Evolutionary conservation across 2,113 vertebrate genomes (phyloP).

Genomic region (Etia nguti): DNA sequence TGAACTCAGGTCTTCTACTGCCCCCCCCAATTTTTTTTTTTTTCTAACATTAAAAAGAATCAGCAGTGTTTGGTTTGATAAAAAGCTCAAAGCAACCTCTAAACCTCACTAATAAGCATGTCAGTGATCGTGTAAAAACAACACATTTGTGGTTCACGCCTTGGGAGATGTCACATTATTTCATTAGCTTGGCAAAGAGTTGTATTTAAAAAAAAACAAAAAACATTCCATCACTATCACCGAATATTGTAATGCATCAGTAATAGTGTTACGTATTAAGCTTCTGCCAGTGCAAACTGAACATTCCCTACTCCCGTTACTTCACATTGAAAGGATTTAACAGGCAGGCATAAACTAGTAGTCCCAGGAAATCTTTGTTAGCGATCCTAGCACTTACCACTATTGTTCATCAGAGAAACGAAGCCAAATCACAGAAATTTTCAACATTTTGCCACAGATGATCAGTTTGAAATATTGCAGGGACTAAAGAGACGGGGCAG

Average conservation of each 20-base stretch:
- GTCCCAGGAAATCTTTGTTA: not conserved
- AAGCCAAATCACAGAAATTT: not conserved
- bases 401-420: not conserved
- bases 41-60: not conserved
- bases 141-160: not conserved
- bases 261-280: not conserved
- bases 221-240: not conserved
- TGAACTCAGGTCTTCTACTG: constrained; percentile 1
- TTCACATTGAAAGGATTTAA: not conserved
- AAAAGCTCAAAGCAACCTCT: not conserved
- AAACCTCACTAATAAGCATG: not conserved
- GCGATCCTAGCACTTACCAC: not conserved
- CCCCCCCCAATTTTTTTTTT: not conserved
- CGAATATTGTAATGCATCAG: not conserved
- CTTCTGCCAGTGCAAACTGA: not conserved
- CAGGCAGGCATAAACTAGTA: not conserved
- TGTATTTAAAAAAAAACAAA: not conserved
- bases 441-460: not conserved
- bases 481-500: not conserved
- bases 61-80: not conserved
- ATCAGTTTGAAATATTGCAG: not conserved
- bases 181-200: not conserved
- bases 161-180: not conserved
- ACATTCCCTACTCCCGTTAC: not conserved
- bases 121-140: not conserved